phyloP scores from a whole-genome alignment of 2,113 vertebrate species.

The Hiodon tergisus region DNA sequence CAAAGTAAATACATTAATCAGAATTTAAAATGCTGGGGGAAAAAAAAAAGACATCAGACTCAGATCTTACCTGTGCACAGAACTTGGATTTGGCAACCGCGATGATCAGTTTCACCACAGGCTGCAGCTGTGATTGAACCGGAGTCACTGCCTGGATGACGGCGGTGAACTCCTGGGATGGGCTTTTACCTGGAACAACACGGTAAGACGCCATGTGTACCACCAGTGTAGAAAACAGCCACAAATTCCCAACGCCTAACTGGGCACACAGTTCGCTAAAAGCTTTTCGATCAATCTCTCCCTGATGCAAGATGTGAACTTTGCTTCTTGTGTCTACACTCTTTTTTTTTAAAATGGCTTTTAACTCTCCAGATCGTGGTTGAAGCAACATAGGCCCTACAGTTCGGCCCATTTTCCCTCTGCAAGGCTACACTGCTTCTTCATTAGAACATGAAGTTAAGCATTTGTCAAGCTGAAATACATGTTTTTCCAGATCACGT shows the following conservation, averaged over 20 bases:
- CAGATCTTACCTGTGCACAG: constrained; percentile 63
- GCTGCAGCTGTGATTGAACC: constrained; percentile 62
- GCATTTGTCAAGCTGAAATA: no score
- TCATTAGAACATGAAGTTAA: no score
- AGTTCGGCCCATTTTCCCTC: neutral
- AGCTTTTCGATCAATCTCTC: constrained; percentile 53
- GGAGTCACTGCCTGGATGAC: constrained; percentile 63
- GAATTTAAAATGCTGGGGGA: no score
- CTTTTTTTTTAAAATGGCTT: constrained; percentile 44
- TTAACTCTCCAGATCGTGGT: neutral
- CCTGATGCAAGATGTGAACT: constrained; percentile 45
- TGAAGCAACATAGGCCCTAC: neutral
- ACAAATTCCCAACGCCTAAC: constrained; percentile 23
- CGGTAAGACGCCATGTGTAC: constrained; percentile 30
- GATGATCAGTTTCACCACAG: constrained; percentile 67
- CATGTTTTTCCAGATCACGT: no score
- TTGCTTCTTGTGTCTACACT: constrained; percentile 45
- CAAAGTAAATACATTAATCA: no score
- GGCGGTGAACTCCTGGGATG: constrained; percentile 64
- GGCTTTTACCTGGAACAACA: constrained; percentile 56
- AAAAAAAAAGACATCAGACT: no score
- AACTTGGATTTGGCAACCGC: constrained; percentile 71
- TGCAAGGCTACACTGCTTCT: no score
- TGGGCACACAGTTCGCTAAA: constrained; percentile 49
- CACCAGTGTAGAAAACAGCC: constrained; percentile 17